Base-by-base conservation (phyloP, 2,113 vertebrate genomes). In the Engraulis encrasicolus region DNA sequence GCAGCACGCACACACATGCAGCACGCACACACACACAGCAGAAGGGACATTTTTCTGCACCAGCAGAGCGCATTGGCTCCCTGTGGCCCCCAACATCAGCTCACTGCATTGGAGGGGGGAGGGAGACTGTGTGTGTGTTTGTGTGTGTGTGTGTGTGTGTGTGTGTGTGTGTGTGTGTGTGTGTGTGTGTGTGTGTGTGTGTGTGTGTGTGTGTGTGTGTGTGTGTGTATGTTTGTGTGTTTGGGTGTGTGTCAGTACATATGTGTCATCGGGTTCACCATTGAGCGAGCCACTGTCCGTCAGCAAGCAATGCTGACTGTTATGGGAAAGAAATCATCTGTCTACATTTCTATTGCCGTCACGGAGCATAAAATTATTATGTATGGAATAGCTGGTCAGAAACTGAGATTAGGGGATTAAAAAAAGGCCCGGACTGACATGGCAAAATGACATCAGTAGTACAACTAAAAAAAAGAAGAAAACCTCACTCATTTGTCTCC, bases 31-130 rank as follows among this genome's bases (percentile, higher is more conserved):
- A 31, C 66, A 74, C 66, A 31, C 66, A 74, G 66, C 80, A 82
- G 85, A 80, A 88, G 82, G 61, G 27, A 71, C 66, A 74, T 71
- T 85, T 85, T 85, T 85, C 66, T 14, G 78, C 83, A 86, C 48
- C 78, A 78, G 45, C 81, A 78, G 50, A 54, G 78, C 78, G 79
- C 52, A n/a, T 27, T 85, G 50, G 38, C 74, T 52, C 66, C 31
- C 58, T 66, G 66, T 15, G 15, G 15, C 66, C 66, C 27, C 66
- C 61, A 15, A 34, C 66, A 74, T 74, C 23, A 74, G 66, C 23
- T 74, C 31, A 31, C 66, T 36, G 12, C 31, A 15, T 23, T 74
- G 66, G 58, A 36, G 27, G 9, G 11, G 0, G 19, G 6, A 19
- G 18, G 4, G 18, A n/a, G 19, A n/a, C n/a, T 58, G 54, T 58